A percentile compares a stretch with the other conserved stretches of the same genome.
Evolutionary conservation across 2,797 vertebrate species (phyloP).

Genomic region (Mallotus villosus): DNA sequence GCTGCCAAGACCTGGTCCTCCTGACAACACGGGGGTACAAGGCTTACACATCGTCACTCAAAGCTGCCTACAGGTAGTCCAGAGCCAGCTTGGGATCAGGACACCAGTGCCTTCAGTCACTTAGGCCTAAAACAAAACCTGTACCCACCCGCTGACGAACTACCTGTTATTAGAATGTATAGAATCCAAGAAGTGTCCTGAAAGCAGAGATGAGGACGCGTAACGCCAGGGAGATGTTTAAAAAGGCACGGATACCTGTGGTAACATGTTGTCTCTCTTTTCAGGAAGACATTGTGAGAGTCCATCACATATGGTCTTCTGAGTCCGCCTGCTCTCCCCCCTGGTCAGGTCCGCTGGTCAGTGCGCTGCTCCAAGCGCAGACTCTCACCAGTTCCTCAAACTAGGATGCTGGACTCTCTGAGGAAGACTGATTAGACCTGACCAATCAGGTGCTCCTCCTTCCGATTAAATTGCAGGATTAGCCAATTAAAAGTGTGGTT

Average conservation of each 20-base stretch:
- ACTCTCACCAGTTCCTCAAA: no score
- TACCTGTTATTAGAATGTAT: not conserved
- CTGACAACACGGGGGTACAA: not conserved
- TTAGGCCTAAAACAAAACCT: not conserved
- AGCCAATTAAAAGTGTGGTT: no score
- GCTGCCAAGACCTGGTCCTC: not conserved
- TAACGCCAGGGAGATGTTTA: not conserved
- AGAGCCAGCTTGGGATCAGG: not conserved
- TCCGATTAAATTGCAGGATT: not conserved
- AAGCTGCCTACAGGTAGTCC: not conserved
- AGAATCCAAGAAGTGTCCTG: not conserved
- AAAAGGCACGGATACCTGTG: conserved; percentile 23
- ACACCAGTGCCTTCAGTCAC: not conserved
- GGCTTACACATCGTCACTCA: not conserved
- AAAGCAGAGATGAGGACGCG: not conserved
- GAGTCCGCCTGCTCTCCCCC: not conserved
- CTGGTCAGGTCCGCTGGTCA: not conserved
- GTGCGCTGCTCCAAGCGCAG: no score
- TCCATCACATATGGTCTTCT: conserved; percentile 16
- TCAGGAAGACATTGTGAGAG: conserved; percentile 13
- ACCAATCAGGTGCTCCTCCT: not conserved
- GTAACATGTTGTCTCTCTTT: conserved; percentile 29
- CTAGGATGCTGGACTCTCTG: no score
- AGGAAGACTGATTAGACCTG: no score
- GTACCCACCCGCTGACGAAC: not conserved